phyloP scores from a whole-genome alignment of 2,888 invertebrate genomes.

The Crossocerus cetratus region DNA sequence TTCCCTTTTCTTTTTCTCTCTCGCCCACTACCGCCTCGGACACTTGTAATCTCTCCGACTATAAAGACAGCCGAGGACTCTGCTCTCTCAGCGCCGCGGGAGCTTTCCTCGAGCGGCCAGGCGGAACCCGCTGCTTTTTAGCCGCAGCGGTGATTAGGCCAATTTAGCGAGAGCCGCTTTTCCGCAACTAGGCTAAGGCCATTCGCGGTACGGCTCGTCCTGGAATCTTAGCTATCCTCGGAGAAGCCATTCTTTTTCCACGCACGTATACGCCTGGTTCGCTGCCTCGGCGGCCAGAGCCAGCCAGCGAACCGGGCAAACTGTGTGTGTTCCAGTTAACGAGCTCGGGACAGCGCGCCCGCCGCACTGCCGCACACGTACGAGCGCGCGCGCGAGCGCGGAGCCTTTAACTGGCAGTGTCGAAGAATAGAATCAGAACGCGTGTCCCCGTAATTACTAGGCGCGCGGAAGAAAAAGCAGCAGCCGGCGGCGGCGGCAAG shows the following conservation, averaged over 20 bases:
- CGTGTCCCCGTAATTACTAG: conserved; percentile 2
- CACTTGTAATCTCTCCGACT: too few relatives aligned
- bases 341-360: not conserved
- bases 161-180: conserved; percentile 41
- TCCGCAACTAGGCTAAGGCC: conserved; percentile 52
- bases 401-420: not conserved
- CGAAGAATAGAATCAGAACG: not conserved
- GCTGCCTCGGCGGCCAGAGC: too few relatives aligned
- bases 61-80: too few relatives aligned
- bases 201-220: conserved; percentile 34
- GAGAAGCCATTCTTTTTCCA: conserved; percentile 30
- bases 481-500: not conserved
- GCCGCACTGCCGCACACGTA: not conserved
- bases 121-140: conserved; percentile 12
- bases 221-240: conserved; percentile 43
- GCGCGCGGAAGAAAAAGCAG: not conserved
- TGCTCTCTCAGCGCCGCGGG: too few relatives aligned
- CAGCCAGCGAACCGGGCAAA: too few relatives aligned
- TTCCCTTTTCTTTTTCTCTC: not conserved
- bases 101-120: too few relatives aligned
- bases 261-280: conserved; percentile 16
- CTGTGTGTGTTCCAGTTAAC: not conserved
- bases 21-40: not conserved
- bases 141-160: conserved; percentile 34
- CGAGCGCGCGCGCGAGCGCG: not conserved